Percentiles rank a stretch among this genome's conserved stretches.
These are phyloP conservation scores for Probosciger aterrimus DNA, from an alignment of 2,113 vertebrate species.

Conservation along the genomic window DNA sequence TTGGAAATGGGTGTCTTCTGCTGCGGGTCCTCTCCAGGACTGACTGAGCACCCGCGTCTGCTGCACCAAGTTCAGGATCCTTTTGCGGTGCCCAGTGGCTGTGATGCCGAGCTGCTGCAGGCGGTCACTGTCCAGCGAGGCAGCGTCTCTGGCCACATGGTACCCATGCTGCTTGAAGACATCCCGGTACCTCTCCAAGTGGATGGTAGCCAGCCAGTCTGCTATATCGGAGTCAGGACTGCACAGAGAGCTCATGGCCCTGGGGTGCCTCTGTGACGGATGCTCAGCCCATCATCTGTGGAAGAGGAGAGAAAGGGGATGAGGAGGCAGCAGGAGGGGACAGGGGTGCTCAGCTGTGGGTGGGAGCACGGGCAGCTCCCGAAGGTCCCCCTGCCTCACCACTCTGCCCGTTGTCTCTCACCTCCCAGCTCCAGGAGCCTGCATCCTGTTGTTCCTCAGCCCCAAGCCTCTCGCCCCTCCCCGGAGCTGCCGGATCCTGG, in stretches of 20 bases:
- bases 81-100: slow-evolving; percentile 93
- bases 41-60: slow-evolving; percentile 40
- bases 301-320: neutral
- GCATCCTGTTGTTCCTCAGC: neutral
- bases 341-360: neutral
- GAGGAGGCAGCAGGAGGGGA: neutral
- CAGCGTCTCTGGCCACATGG: slow-evolving; percentile 75
- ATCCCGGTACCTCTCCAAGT: slow-evolving; percentile 87
- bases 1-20: neutral
- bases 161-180: slow-evolving; percentile 83
- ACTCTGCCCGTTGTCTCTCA: neutral
- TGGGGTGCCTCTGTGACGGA: neutral
- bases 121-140: slow-evolving; percentile 76
- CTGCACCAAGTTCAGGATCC: slow-evolving; percentile 84
- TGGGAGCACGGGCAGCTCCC: neutral
- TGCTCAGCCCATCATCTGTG: slow-evolving; percentile 57
- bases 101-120: slow-evolving; percentile 85
- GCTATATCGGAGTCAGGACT: slow-evolving; percentile 74
- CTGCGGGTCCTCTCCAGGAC: neutral
- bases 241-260: slow-evolving; percentile 55
- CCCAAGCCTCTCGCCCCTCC: neutral
- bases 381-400: rapidly evolving
- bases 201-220: slow-evolving; percentile 85
- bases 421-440: neutral
- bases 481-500: neutral